Base-by-base conservation (phyloP, 1,140 invertebrate genomes). In the Spodoptera litura region DNA sequence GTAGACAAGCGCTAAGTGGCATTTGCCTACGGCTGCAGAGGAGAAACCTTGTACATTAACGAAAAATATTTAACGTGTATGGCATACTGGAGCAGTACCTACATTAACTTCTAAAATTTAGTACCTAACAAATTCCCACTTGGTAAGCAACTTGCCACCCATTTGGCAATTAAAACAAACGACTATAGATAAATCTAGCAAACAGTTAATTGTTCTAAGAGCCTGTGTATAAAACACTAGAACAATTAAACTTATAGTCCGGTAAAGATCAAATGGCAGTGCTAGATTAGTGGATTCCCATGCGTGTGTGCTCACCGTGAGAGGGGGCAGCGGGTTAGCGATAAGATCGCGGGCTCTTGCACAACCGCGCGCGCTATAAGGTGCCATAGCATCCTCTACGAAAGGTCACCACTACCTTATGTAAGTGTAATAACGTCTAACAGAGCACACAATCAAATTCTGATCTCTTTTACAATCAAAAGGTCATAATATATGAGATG, bases 351-450 rank as follows among this genome's bases (percentile, higher is more conserved):
- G 5, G 49, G 59, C 56, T 59, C 61, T 68, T 77, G 74, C 74
- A 62, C 74, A 77, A 77, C 61, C 51, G 51, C 62, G 74, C 62
- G 61, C 61, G 59, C 71, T 78, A 83, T 81, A 85, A 88, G 86
- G 87, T 88, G 87, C 83, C 81, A 78, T 73, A 78, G 80, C 86
- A 85, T 88, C 87, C 85, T 87, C 83, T 27, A 56, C 80, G 70
- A 88, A 88, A 88, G 87, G 87, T 88, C 87, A 88, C 70, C 62
- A 79, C 78, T 51, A 66, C 51, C 82, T 83, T 83, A 83, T 83
- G 75, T 83, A 83, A 83, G 73, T 35, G 59, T 61, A 78, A 78
- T 81, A 76, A 76, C 51, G 27, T 55, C 61, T 64, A 64, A 76
- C 52, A 56, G 52, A 9, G 52, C 31, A 56, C 53, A 52, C 49